phyloP scores from a whole-genome alignment of 2,888 invertebrate species.

The Siphonodentalium dalli region DNA sequence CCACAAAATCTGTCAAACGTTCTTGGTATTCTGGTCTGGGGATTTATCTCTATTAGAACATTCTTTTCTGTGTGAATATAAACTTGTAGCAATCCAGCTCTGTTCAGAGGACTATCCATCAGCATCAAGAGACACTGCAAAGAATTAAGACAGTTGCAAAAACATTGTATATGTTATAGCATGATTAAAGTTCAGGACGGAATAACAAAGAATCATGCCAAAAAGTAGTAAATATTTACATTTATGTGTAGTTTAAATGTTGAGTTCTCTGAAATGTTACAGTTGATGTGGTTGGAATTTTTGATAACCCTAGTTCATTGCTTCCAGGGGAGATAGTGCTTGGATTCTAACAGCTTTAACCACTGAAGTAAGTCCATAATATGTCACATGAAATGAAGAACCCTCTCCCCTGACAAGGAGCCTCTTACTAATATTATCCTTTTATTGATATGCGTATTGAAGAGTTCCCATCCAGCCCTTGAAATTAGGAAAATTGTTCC shows the following conservation, averaged over 20 bases:
- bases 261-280: too few species aligned
- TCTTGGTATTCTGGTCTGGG: conserved; percentile 94
- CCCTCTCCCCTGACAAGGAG: not conserved
- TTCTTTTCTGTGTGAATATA: conserved; percentile 90
- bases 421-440: not conserved
- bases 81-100: conserved; percentile 95
- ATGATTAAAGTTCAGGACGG: too few species aligned
- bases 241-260: too few species aligned
- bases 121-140: conserved; percentile 88
- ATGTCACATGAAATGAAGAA: too few species aligned
- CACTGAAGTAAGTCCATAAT: too few species aligned
- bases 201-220: too few species aligned
- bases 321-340: too few species aligned
- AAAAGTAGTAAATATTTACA: too few species aligned
- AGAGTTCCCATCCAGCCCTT: not conserved
- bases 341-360: too few species aligned
- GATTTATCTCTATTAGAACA: conserved; percentile 93
- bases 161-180: not conserved
- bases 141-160: not conserved
- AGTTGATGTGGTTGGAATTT: too few species aligned
- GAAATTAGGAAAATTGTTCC: too few species aligned
- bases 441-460: not conserved
- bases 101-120: conserved; percentile 94
- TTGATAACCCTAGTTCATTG: too few species aligned
- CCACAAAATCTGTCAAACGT: conserved; percentile 97